Evolutionary conservation across 1,140 invertebrate species (phyloP).

Genomic region (Philaenus spumarius): DNA sequence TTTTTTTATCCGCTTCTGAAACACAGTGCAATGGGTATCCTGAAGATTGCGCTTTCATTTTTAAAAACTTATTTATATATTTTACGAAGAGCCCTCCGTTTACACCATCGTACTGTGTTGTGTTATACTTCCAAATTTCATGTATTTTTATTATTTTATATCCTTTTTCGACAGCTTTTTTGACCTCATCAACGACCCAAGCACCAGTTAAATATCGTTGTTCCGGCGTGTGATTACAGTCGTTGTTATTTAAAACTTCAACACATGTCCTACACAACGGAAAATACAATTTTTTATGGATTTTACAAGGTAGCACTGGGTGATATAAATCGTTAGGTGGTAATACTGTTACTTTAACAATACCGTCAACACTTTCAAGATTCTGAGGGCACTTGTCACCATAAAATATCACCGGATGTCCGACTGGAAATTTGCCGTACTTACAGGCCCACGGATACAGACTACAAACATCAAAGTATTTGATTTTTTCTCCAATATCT

Average conservation of each 20-base stretch:
- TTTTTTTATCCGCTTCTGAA: slow-evolving; percentile 28
- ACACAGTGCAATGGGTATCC: slow-evolving; percentile 32
- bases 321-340: slow-evolving; percentile 32
- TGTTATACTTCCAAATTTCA: slow-evolving; percentile 38
- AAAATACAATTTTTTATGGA: slow-evolving; percentile 32
- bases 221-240: slow-evolving; percentile 31
- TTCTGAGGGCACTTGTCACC: slow-evolving; percentile 13
- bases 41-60: slow-evolving; percentile 35
- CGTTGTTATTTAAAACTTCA: slow-evolving; percentile 2
- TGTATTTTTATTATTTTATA: slow-evolving; percentile 36
- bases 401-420: slow-evolving; percentile 36
- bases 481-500: not conserved
- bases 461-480: slow-evolving; percentile 19
- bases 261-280: slow-evolving; percentile 30
- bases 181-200: slow-evolving; percentile 37
- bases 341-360: slow-evolving; percentile 30
- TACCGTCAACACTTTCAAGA: slow-evolving; percentile 21
- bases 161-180: slow-evolving; percentile 33
- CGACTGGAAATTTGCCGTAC: slow-evolving; percentile 34
- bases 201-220: slow-evolving; percentile 35
- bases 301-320: slow-evolving; percentile 31
- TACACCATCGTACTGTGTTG: slow-evolving; percentile 13
- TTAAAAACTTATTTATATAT: slow-evolving; percentile 35
- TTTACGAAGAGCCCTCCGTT: slow-evolving; percentile 29
- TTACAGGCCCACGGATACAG: slow-evolving; percentile 36